Base-by-base conservation (phyloP, 2,797 vertebrate genomes). In the Melanotaenia boesemani region DNA sequence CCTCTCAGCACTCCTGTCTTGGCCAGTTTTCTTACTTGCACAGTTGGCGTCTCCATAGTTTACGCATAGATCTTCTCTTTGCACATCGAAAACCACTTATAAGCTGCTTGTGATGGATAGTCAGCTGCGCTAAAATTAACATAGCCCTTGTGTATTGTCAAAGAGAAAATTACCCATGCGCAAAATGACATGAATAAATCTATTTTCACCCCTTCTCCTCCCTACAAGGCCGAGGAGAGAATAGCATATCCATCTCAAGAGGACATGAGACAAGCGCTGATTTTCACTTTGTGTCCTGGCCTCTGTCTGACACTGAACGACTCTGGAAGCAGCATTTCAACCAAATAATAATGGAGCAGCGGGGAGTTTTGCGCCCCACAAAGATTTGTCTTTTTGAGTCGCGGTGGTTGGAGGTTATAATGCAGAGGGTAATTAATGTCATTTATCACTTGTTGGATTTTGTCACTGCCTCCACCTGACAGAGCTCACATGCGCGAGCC, bases 401-500 rank as follows among this genome's bases (percentile, higher is more conserved):
- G 52, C 22, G 9, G 74, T 88, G 87, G 87, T 86, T 67, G 75
- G 77, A 79, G 76, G 81, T 77, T 80, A 93, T 92, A 94, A 94
- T 90, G 86, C 90, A 77, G 84, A 86, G 87, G 90, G 89, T 94
- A 92, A 94, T 94, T 93, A 89, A 89, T 91, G 91, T 87, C 89
- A 93, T 95, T 92, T 92, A 95, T 95, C 94, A 94, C 90, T 90
- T 88, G 87, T 91, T 90, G 86, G 90, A 93, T 91, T 91, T 85
- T 85, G 86, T 84, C 82, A 75, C 74, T 75, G 74, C 72, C 70
- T 74, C 58, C 59, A 62, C 61, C 10, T 67, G 76, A 74, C 85
- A 59, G 74, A 16, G 41, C 64, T 70, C 54, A 70, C 79, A 85
- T 74, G 70, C 90, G 86, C 91, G 85, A 91, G 90, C 89, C 91